These are phyloP conservation scores for Trichomalopsis sarcophagae DNA, from an alignment of 1,140 invertebrate genomes.

Conservation along the genomic window DNA sequence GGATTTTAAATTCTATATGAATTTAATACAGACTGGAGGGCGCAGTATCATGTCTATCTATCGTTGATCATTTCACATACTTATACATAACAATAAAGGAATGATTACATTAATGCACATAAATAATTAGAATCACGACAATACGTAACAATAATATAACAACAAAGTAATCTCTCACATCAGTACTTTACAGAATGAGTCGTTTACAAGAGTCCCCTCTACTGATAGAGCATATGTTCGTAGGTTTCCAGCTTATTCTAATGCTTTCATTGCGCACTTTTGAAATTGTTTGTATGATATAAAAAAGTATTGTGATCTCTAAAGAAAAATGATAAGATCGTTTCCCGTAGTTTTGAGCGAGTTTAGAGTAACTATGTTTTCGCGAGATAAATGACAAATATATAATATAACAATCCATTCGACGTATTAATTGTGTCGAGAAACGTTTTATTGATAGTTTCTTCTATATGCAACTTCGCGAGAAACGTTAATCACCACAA, in stretches of 20 bases:
- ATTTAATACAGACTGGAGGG: neutral
- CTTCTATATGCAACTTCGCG: neutral
- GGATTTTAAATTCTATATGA: neutral
- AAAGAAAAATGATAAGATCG: too few species aligned
- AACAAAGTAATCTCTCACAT: neutral
- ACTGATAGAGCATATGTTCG: too few species aligned
- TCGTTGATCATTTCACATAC: too few species aligned
- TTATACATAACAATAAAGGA: neutral
- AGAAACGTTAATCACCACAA: neutral
- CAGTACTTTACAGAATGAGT: neutral
- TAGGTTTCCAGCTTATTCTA: neutral
- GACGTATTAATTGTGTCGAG: neutral
- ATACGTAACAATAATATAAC: neutral
- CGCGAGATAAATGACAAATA: neutral
- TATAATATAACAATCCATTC: neutral
- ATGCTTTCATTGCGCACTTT: neutral
- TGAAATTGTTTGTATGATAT: neutral
- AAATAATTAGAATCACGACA: conserved; percentile 5
- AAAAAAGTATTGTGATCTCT: too few species aligned
- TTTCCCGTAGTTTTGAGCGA: too few species aligned
- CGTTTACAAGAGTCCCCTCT: too few species aligned
- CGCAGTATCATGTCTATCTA: neutral
- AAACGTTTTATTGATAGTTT: neutral
- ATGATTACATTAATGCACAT: neutral
- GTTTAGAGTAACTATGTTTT: too few species aligned